A percentile compares a stretch with the other conserved stretches of the same genome.
phyloP scores from a whole-genome alignment of 1,140 invertebrate genomes.

The Dendroctonus valens region DNA sequence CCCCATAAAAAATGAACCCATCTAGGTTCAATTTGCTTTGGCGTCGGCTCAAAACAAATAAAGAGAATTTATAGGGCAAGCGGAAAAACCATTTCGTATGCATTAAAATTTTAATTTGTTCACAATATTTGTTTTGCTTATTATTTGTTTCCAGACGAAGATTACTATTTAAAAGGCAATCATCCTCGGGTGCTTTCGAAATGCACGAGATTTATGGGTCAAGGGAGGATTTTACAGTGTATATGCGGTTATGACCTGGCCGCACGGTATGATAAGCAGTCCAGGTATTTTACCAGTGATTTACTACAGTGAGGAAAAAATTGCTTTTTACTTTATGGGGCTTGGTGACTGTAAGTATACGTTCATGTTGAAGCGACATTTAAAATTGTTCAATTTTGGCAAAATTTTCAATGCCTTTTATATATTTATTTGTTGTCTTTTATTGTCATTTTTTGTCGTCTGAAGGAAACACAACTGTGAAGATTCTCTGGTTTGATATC shows the following conservation, averaged over 20 bases:
- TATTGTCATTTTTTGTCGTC: no score
- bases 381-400: no score
- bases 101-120: constrained; percentile 18
- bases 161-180: constrained; percentile 19
- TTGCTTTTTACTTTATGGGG: no score
- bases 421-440: no score
- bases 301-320: no score
- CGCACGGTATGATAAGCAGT: neutral
- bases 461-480: no score
- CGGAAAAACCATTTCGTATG: constrained; percentile 10
- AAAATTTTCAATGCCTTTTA: no score
- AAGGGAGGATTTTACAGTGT: neutral
- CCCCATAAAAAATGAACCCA: constrained; percentile 9
- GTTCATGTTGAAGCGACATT: no score
- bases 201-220: constrained; percentile 12
- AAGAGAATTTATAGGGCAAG: constrained; percentile 12
- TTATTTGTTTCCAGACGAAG: constrained; percentile 4
- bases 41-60: constrained; percentile 9
- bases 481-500: no score
- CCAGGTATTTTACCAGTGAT: no score
- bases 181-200: constrained; percentile 9
- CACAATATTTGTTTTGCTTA: constrained; percentile 19
- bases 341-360: no score
- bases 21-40: constrained; percentile 11
- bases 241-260: constrained; percentile 6